Base-by-base conservation (phyloP, 2,113 vertebrate genomes). In the Tinamus guttatus region DNA sequence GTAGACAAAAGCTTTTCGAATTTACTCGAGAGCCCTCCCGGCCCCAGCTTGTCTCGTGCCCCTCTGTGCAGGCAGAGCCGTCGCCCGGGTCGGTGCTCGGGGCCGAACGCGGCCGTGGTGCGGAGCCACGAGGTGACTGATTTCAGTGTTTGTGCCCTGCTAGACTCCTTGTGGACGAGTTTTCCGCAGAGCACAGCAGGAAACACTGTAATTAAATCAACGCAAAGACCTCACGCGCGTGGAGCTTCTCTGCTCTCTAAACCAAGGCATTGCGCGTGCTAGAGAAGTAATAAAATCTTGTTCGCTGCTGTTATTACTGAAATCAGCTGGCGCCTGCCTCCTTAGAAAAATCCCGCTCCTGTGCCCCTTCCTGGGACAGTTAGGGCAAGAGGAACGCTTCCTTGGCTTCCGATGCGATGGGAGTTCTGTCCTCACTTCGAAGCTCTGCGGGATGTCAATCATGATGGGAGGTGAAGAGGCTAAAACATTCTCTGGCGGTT, bases 151-250 rank as follows among this genome's bases (percentile, higher is more conserved):
- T 93, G 77, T 88, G 43, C 58, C 80, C 73, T 86, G 76, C 92
- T 81, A 60, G 47, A 59, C 83, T 92, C 82, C 52, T 81, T 88
- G n/a, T 60, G 78, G 85, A 77, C 74, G 68, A 93, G 90, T 65
- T 81, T 92, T 62, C 76, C 81, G 58, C 77, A 58, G 58, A 64
- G 6, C 52, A 0, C 87, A 45, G 80, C 88, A 83, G 93, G 92
- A 92, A 92, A 86, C 68, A 52, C 60, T 95, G 3, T 82, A 87
- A 89, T 96, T 95, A 92, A 93, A 94, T 88, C 82, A 88, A 52
- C 1, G 8, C 38, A 43, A 34, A 28, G 43, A 24, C 64, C 85
- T 67, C 85, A 65, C 82, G 76, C 73, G 2, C 68, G 68, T 77
- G 90, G 64, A 86, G 13, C 67, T 87, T 64, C 73, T 76, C 25